phyloP scores from a whole-genome alignment of 2,113 vertebrate genomes.

The Eulemur macaco region DNA sequence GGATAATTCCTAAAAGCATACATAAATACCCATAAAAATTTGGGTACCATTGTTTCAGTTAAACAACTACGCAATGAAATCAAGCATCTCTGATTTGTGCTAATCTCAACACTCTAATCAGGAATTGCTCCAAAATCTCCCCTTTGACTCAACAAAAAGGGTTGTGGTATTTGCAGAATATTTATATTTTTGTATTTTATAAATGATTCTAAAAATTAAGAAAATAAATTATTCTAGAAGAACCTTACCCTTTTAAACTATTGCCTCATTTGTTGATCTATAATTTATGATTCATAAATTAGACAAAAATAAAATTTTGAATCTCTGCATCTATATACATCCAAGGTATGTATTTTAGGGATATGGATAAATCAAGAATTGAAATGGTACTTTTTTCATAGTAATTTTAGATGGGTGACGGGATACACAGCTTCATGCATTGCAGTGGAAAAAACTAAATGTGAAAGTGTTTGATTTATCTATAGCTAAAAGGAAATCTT shows the following conservation, averaged over 20 bases:
- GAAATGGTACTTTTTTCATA: neutral
- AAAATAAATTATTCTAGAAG: slow-evolving; percentile 9
- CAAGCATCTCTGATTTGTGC: neutral
- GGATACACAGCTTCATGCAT: neutral
- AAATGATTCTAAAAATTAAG: slow-evolving; percentile 34
- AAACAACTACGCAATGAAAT: neutral
- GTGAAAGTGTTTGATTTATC: neutral
- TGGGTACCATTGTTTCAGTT: neutral
- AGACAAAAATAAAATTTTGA: slow-evolving; percentile 32
- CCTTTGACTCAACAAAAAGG: neutral
- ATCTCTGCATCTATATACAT: neutral
- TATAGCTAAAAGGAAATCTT: neutral
- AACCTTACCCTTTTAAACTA: neutral
- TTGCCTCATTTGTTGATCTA: neutral
- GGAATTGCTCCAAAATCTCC: neutral
- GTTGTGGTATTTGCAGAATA: neutral
- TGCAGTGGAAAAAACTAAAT: neutral
- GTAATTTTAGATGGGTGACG: slow-evolving; percentile 1
- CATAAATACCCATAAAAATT: neutral
- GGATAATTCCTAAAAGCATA: neutral
- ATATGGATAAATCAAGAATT: neutral
- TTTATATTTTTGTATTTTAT: neutral
- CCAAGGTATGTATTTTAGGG: neutral
- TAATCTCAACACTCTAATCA: neutral
- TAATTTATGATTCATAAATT: neutral